Evolutionary conservation across 1,140 invertebrate genomes (phyloP), one percentile per base, ranked within the genome.

Genomic region (Drosophila quadrilineata): DNA sequence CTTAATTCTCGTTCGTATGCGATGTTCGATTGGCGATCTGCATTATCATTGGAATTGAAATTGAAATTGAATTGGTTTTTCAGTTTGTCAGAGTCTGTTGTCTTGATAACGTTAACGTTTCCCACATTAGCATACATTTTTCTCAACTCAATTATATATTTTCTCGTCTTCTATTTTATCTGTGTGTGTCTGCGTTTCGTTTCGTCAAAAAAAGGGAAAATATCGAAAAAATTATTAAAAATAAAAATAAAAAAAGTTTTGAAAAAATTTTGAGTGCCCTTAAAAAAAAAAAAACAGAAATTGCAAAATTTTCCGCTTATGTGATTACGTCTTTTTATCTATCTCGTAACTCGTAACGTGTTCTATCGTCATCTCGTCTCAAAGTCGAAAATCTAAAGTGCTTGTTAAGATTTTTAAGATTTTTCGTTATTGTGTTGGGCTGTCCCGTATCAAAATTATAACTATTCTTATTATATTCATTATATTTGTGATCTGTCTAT

Each of bases 81-180:
- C n/a, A 88, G 87, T 88, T 88, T 88, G 87, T 88, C 86, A 84
- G 87, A 84, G 80, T 88, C 87, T 87, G 80, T 88, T 88, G 87
- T 88, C 76, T 88, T 88, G 87, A 88, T 88, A 88, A 88, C 82
- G 82, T 88, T 86, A 80, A 87, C 69, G 65, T 73, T 70, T 71
- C 71, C 66, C 75, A 59, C 67, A 43, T 69, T 53, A 53, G 62
- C 56, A 54, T 41, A 59, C 49, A 46, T 68, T 48, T 60, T 64
- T 65, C 60, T 65, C 60, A n/a, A n/a, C n/a, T n/a, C n/a, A n/a
- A n/a, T n/a, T n/a, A 52, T 53, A 43, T 38, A 31, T 56, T 36
- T 52, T 33, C 36, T 65, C 49, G 36, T 31, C 21, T 41, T 45
- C 48, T 62, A n/a, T n/a, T n/a, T n/a, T n/a, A n/a, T n/a, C 40